A percentile compares a stretch with the other conserved stretches of the same genome.
phyloP scores from a whole-genome alignment of 2,113 vertebrate genomes.

The Colinus virginianus region DNA sequence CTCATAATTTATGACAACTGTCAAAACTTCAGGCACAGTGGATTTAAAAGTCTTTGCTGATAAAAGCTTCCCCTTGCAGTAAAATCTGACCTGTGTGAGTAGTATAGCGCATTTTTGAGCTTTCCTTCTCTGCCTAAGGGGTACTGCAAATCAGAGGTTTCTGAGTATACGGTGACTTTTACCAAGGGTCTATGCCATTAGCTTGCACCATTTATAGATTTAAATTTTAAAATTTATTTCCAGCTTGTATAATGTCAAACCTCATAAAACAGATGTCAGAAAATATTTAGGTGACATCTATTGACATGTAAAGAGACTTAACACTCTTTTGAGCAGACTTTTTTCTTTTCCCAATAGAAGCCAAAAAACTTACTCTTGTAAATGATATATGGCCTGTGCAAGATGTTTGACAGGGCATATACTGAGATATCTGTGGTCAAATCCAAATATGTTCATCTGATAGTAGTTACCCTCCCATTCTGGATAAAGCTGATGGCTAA shows the following conservation, averaged over 20 bases:
- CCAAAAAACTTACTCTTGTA: not conserved
- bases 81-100: constrained; percentile 10
- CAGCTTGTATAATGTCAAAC: not conserved
- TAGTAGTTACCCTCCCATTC: not conserved
- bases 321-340: not conserved
- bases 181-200: not conserved
- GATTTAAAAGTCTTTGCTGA: constrained; percentile 25
- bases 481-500: not conserved
- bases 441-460: not conserved
- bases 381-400: not conserved
- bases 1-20: constrained; percentile 47
- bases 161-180: not conserved
- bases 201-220: not conserved
- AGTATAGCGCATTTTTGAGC: not conserved
- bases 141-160: not conserved
- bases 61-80: constrained; percentile 15
- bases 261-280: not conserved
- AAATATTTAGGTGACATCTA: not conserved
- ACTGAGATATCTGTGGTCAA: not conserved
- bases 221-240: not conserved
- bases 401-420: not conserved
- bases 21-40: constrained; percentile 28
- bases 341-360: not conserved
- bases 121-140: constrained; percentile 26
- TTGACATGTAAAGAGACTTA: not conserved